Evolutionary conservation across 2,888 invertebrate species (phyloP).

Genomic region (Patella depressa): DNA sequence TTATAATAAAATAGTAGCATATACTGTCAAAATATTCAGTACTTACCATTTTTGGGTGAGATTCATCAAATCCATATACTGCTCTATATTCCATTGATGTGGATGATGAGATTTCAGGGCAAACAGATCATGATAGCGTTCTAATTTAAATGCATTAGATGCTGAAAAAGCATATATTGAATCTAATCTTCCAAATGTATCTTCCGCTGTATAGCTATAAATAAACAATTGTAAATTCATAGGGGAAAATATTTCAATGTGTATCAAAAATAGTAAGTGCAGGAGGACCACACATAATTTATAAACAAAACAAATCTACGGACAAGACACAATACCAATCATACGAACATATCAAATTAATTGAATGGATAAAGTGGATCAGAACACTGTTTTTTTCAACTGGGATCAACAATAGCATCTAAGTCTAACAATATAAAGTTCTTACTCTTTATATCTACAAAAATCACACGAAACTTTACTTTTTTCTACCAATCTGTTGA

Average conservation of each 20-base stretch:
- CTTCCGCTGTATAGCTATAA: slow-evolving; percentile 68
- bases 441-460: slow-evolving; percentile 62
- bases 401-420: too few species aligned
- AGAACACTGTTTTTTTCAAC: too few species aligned
- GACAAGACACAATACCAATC: too few species aligned
- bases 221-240: slow-evolving; percentile 27
- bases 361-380: background rate
- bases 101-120: slow-evolving; percentile 70
- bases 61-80: slow-evolving; percentile 67
- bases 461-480: slow-evolving; percentile 69
- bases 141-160: slow-evolving; percentile 72
- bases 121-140: slow-evolving; percentile 71
- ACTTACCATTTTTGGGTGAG: slow-evolving; percentile 68
- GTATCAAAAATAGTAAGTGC: too few species aligned
- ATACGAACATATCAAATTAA: too few species aligned
- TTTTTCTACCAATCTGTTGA: slow-evolving; percentile 55
- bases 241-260: slow-evolving; percentile 6
- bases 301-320: too few species aligned
- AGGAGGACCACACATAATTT: too few species aligned
- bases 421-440: background rate
- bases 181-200: slow-evolving; percentile 70
- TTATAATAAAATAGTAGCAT: too few species aligned
- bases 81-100: slow-evolving; percentile 62
- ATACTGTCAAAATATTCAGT: too few species aligned
- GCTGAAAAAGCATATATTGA: slow-evolving; percentile 67